A percentile compares a stretch with the other conserved stretches of the same genome.
These are phyloP conservation scores for Salticus scenicus DNA, from an alignment of 2,888 invertebrate species.

Conservation along the genomic window DNA sequence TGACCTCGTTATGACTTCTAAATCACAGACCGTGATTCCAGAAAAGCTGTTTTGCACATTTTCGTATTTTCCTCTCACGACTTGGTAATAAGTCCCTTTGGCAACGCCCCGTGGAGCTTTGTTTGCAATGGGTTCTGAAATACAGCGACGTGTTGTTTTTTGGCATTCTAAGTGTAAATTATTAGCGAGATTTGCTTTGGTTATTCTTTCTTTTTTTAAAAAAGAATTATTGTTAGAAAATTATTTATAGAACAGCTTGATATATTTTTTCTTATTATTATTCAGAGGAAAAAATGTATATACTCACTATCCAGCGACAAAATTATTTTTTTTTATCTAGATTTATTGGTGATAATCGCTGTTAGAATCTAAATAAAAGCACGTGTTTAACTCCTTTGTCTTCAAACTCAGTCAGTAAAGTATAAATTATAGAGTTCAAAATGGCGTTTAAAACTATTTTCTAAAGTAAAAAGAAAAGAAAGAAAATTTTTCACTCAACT, in stretches of 20 bases:
- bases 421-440: too few species aligned
- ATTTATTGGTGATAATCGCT: too few species aligned
- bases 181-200: not conserved
- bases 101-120: not conserved
- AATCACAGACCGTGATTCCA: not conserved
- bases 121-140: not conserved
- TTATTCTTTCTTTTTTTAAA: too few species aligned
- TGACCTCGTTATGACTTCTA: slow-evolving; percentile 5
- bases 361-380: too few species aligned
- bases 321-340: not conserved
- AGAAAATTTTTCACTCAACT: too few species aligned
- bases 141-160: not conserved
- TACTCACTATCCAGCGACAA: not conserved
- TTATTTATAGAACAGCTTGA: not conserved
- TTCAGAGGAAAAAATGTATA: not conserved
- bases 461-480: too few species aligned
- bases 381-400: too few species aligned
- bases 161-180: not conserved
- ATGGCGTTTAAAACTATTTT: too few species aligned
- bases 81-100: not conserved
- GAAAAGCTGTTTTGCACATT: not conserved
- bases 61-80: not conserved
- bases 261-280: not conserved
- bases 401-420: too few species aligned
- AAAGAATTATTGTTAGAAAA: too few species aligned